These are phyloP conservation scores for Echinometra lucunter DNA, from an alignment of 53 echinoderm and acorn worm species.

Conservation along the genomic window DNA sequence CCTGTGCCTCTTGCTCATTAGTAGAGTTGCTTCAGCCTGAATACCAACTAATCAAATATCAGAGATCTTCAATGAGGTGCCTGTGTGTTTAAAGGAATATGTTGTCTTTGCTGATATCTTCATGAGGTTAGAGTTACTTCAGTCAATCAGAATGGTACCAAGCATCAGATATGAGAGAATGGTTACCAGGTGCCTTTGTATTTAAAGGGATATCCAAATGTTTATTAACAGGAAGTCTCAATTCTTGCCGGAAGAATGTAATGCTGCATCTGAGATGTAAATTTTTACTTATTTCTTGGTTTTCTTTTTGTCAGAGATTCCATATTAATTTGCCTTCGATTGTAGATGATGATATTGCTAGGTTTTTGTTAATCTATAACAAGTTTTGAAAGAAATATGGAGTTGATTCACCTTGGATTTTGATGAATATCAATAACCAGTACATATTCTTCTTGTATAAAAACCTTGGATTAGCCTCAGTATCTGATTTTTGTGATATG, in stretches of 20 bases:
- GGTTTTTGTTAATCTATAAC: background rate
- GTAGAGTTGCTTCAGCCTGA: background rate
- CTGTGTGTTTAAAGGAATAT: background rate
- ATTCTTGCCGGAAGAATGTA: slow-evolving; percentile 1
- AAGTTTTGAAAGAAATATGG: background rate
- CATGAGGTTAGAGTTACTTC: background rate
- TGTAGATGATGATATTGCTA: background rate
- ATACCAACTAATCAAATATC: background rate
- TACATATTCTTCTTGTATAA: background rate
- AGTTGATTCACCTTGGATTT: background rate
- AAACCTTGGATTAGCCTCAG: background rate
- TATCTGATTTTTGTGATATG: slow-evolving; percentile 6
- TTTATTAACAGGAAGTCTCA: background rate
- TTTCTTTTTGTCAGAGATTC: background rate
- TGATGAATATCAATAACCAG: background rate
- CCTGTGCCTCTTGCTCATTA: background rate
- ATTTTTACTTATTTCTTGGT: background rate
- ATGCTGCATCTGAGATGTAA: background rate
- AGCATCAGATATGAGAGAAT: background rate
- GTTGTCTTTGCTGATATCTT: background rate
- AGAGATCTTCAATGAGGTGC: background rate
- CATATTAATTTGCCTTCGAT: background rate
- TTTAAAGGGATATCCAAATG: background rate
- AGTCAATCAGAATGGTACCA: background rate
- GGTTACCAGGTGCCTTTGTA: background rate